Base-by-base conservation (phyloP, 2,113 vertebrate species). In the Merops nubicus region DNA sequence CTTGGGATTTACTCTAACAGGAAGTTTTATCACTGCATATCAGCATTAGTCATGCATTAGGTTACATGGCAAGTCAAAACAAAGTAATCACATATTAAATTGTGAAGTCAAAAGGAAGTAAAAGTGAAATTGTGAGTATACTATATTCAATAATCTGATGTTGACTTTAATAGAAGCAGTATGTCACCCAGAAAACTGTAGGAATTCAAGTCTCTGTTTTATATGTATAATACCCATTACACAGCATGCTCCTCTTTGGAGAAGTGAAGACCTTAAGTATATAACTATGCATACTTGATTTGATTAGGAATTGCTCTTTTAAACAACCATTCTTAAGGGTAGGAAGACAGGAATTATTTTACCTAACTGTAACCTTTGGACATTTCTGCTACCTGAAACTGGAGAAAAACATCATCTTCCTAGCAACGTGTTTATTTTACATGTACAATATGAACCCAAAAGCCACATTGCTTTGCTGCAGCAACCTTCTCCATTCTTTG, bases 51-150 rank as follows among this genome's bases (percentile, higher is more conserved):
- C 93, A 85, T 89, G 56, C 89, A 89, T 78, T 60, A 21, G 73
- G 93, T 78, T 91, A 15, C 38, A 88, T 87, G 77, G 91, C 73
- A 91, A 91, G 84, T 75, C 94, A 96, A 97, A 97, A 96, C 87
- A 96, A 89, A 91, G 87, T 29, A 72, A 56, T 68, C 65, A 8
- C 51, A 29, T 91, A 68, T 67, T 95, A 91, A 96, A 92, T 36
- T 54, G 73, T 72, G 87, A 85, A 51, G 74, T 43, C 62, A 75
- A 84, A 85, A 85, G 84, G 92, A 94, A 91, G 92, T 15, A 92
- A 77, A 96, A 96, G 93, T 85, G 73, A 91, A 96, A 85, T 89
- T 36, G 63, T 45, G 77, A 68, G 60, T 11, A 5, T 12, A 36
- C 20, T 31, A 14, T 12, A 67, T 45, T 74, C 64, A 81, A n/a